A percentile compares a stretch with the other conserved stretches of the same genome.
phyloP scores from a whole-genome alignment of 2,113 vertebrate species.

The Caranx ignobilis region DNA sequence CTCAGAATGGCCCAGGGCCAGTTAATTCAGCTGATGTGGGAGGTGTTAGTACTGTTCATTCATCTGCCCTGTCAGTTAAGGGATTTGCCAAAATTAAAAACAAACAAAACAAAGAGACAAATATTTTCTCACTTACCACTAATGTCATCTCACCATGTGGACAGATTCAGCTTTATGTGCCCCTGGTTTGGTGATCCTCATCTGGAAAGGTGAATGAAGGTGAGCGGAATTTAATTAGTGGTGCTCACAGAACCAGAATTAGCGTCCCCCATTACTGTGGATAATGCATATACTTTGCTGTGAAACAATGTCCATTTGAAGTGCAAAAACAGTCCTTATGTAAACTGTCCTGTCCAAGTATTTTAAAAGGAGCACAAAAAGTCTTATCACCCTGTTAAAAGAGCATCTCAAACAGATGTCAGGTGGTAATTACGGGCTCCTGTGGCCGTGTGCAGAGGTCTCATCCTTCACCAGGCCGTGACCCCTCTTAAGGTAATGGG shows the following conservation, averaged over 20 bases:
- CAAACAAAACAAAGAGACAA: not conserved
- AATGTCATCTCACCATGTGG: not conserved
- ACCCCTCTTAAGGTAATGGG: conserved; percentile 55
- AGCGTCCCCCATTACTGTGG: not conserved
- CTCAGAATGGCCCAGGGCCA: conserved; percentile 1
- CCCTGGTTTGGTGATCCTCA: not conserved
- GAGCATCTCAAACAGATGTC: conserved; percentile 53
- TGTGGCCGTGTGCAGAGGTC: conserved; percentile 30
- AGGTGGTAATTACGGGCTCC: conserved; percentile 50
- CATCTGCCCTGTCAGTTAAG: not conserved
- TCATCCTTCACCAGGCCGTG: conserved; percentile 25
- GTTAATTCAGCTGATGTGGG: not conserved
- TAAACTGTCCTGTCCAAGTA: not conserved
- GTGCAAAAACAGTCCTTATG: not conserved
- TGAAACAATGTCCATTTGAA: not conserved
- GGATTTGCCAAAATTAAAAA: not conserved
- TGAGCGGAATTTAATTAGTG: not conserved
- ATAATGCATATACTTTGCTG: not conserved
- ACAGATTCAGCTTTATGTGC: not conserved
- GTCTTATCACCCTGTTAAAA: conserved; percentile 1
- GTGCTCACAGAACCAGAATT: not conserved
- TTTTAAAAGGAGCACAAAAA: conserved; percentile 5
- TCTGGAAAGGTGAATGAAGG: not conserved
- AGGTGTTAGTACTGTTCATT: not conserved
- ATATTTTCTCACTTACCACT: not conserved